Evolutionary conservation across 2,797 vertebrate species (phyloP), one percentile per base, ranked within the genome.

Genomic region (Aldrovandia affinis): DNA sequence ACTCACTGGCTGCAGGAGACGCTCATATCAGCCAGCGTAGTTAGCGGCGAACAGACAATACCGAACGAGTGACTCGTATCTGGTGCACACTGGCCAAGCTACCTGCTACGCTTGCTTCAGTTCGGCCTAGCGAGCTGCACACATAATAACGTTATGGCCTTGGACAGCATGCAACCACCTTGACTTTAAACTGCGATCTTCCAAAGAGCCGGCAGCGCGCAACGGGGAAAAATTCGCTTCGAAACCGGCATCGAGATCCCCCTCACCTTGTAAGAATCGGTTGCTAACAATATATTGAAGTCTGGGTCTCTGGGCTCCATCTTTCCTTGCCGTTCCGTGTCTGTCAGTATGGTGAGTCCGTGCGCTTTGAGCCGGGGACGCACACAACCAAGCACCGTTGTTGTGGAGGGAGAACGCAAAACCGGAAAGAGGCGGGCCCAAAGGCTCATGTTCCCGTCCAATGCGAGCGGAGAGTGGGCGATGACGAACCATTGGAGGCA

Each of bases 251-350:
- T 12, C 22, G 20, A n/a, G n/a, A n/a, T n/a, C 52, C 15, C 82
- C 83, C 75, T 82, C 94, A 98, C 98, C 97, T 99, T 99, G 93
- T 99, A 99, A 0, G 98, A 99, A 78, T 99, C 98, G 25, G 98
- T 98, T 70, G 97, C 97, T 79, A 99, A 83, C 88, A 99, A 88
- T 86, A 99, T 97, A 89, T 96, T 98, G 96, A 98, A 98, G 89
- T 96, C 96, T 80, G 89, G 61, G 90, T 96, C 95, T 88, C 95
- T 90, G 89, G 93, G 95, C 92, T 97, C 97, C 98, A 98, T 99
- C 94, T 95, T 96, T 63, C 83, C 36, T 54, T 81, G 12, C 22
- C 2, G 80, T 50, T n/a, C n/a, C 55, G 3, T 30, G 57, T 47
- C 70, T 78, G 82, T 78, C 82, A 83, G 88, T 90, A 87, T 89